Evolutionary conservation across 2,888 invertebrate species (phyloP).

Genomic region (Chaitophorus viminalis): DNA sequence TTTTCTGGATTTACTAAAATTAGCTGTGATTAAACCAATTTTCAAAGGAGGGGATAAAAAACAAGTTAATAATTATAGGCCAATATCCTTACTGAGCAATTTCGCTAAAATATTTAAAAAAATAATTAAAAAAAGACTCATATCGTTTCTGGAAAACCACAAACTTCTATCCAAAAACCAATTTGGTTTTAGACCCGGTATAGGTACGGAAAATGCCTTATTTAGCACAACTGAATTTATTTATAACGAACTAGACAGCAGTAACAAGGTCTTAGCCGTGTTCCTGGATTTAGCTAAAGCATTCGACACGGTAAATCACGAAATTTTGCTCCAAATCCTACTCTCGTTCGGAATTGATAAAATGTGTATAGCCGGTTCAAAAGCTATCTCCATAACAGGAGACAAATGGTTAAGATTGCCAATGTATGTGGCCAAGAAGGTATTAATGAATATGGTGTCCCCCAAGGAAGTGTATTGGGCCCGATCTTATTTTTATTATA

Average conservation of each 20-base stretch:
- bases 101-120: conserved; percentile 5
- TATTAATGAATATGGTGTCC: too few relatives aligned
- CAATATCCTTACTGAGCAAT: background rate
- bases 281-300: background rate
- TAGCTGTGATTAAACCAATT: background rate
- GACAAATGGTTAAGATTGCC: background rate
- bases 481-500: too few relatives aligned
- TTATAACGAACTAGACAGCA: conserved; percentile 6
- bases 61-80: too few relatives aligned
- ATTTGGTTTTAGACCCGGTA: conserved; percentile 2
- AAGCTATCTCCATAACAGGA: conserved; percentile 13
- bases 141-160: background rate
- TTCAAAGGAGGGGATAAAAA: background rate
- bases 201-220: background rate
- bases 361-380: background rate
- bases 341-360: background rate
- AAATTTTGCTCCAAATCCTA: conserved; percentile 5
- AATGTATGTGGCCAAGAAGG: background rate
- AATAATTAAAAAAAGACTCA: background rate
- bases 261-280: background rate
- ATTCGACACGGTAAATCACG: background rate
- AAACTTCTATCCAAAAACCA: background rate
- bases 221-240: conserved; percentile 15
- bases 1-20: background rate
- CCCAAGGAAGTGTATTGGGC: too few relatives aligned